phyloP scores from a whole-genome alignment of 92 coral and sea anemone genomes.

The Porites rus region DNA sequence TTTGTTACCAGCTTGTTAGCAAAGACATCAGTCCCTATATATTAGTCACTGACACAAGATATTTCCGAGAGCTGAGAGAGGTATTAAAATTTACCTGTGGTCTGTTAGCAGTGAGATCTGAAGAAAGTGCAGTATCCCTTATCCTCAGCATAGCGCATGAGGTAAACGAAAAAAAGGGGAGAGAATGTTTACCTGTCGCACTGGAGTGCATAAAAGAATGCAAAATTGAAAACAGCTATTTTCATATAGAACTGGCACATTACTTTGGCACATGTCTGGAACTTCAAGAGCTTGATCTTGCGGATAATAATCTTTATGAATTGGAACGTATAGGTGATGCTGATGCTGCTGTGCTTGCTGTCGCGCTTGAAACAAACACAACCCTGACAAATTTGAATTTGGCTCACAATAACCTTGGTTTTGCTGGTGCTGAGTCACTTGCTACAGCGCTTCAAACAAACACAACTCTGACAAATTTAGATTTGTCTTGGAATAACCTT shows the following conservation, averaged over 20 bases:
- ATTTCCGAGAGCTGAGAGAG: not conserved
- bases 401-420: not conserved
- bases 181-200: not conserved
- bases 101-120: not conserved
- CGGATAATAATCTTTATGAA: not conserved
- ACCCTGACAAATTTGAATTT: not conserved
- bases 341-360: not conserved
- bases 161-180: not conserved
- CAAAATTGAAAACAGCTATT: not conserved
- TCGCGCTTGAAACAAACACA: not conserved
- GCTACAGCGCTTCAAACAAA: not conserved
- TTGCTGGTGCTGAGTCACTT: not conserved
- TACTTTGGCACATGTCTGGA: not conserved
- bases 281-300: not conserved
- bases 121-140: constrained; percentile 4
- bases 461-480: not conserved
- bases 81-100: constrained; percentile 12
- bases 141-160: not conserved
- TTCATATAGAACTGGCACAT: not conserved
- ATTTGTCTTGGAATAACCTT: not conserved
- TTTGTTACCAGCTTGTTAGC: not conserved
- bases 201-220: constrained; percentile 6
- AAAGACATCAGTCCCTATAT: not conserved
- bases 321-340: not conserved
- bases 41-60: not conserved